Percentiles rank a stretch among this genome's conserved stretches.
Evolutionary conservation across 2,888 invertebrate species (phyloP).

Genomic region (Julus scandinavius): DNA sequence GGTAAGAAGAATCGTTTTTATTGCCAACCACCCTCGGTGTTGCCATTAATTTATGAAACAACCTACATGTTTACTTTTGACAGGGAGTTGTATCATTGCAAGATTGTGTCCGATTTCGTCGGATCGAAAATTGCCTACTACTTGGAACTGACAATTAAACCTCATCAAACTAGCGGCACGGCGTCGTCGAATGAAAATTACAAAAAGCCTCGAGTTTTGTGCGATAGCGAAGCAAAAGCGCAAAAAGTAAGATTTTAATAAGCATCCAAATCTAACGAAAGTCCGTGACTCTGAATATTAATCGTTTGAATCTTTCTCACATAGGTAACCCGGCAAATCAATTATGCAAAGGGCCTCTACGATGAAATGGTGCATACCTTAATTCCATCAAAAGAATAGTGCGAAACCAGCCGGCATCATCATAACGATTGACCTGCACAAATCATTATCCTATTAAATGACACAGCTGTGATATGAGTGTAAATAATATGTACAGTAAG

Average conservation of each 20-base stretch:
- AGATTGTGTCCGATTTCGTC: constrained; percentile 68
- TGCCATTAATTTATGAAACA: no score
- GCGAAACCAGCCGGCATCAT: background rate
- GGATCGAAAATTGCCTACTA: constrained; percentile 69
- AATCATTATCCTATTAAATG: background rate
- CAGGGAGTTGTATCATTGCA: constrained; percentile 76
- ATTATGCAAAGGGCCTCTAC: constrained; percentile 86
- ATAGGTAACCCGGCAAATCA: constrained; percentile 82
- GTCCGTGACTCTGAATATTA: background rate
- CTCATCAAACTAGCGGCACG: constrained; percentile 69
- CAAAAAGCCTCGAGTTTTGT: constrained; percentile 80
- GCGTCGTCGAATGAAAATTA: constrained; percentile 65
- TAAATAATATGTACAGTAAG: background rate
- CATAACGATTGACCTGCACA: background rate
- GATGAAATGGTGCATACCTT: constrained; percentile 82
- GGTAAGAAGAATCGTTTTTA: constrained; percentile 57
- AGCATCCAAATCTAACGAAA: background rate
- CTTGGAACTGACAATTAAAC: constrained; percentile 75
- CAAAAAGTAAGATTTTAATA: constrained; percentile 62
- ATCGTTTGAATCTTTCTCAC: constrained; percentile 54
- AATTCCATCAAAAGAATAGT: constrained; percentile 43
- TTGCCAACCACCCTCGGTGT: background rate
- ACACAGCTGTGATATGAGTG: background rate
- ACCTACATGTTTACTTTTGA: constrained; percentile 58
- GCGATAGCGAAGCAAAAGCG: constrained; percentile 78